Conservation (phyloP, 2,797 vertebrate genomes). For the Moxostoma hubbsi region DNA sequence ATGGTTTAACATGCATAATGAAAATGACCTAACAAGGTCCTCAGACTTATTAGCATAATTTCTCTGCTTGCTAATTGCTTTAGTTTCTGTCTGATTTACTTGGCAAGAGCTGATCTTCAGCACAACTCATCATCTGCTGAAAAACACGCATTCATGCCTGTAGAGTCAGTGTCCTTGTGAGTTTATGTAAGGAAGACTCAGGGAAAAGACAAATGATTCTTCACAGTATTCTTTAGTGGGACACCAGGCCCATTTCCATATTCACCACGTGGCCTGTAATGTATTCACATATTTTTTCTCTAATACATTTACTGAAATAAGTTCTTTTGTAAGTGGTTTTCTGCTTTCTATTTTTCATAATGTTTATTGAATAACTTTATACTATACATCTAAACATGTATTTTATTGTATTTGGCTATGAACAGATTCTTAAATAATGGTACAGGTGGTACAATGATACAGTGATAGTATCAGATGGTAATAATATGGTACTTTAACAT, state of each 20-base stretch:
- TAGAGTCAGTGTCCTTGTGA: slow-evolving; percentile 61
- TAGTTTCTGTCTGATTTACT: slow-evolving; percentile 77
- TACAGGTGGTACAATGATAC: too few species aligned
- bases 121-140: slow-evolving; percentile 45
- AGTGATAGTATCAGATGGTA: too few species aligned
- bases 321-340: neutral
- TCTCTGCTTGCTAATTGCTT: slow-evolving; percentile 83
- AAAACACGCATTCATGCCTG: slow-evolving; percentile 61
- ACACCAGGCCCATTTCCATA: neutral
- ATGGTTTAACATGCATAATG: slow-evolving; percentile 82
- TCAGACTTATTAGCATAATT: slow-evolving; percentile 80
- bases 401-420: too few species aligned
- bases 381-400: too few species aligned
- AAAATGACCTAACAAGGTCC: slow-evolving; percentile 83
- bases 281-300: neutral
- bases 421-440: too few species aligned
- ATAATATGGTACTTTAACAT: too few species aligned
- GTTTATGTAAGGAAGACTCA: slow-evolving; percentile 1
- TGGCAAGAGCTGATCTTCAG: slow-evolving; percentile 71
- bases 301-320: neutral
- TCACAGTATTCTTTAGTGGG: neutral
- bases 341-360: neutral
- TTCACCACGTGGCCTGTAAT: neutral
- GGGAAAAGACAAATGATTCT: slow-evolving; percentile 19
- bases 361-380: too few species aligned